A percentile compares a stretch with the other conserved stretches of the same genome.
phyloP scores from a whole-genome alignment of 1,140 invertebrate species.

The Aporrectodea caliginosa region DNA sequence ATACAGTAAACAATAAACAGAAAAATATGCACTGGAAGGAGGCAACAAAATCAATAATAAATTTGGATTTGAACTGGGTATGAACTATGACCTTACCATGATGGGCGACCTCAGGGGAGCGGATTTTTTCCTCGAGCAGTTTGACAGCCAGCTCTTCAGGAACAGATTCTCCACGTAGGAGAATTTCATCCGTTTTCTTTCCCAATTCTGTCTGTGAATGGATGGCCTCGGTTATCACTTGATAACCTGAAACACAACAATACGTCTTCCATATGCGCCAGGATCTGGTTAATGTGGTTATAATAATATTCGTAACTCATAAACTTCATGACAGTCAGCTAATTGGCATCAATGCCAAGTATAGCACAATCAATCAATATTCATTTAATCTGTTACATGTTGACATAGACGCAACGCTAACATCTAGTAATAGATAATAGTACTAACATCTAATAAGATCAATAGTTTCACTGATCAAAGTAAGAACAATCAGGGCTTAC shows the following conservation, averaged over 20 bases:
- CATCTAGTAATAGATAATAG: no score
- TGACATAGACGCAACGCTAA: no score
- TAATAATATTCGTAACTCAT: no score
- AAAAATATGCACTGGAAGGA: no score
- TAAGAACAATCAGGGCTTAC: no score
- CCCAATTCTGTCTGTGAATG: slow-evolving; percentile 50
- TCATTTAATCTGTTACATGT: no score
- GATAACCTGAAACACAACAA: slow-evolving; percentile 42
- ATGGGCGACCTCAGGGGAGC: slow-evolving; percentile 55
- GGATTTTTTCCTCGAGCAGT: slow-evolving; percentile 54
- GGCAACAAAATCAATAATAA: background rate
- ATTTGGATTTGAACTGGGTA: background rate
- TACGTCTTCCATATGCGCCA: background rate
- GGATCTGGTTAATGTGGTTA: background rate
- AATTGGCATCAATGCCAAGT: no score
- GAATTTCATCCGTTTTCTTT: slow-evolving; percentile 46
- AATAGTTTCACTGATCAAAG: no score
- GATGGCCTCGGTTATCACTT: slow-evolving; percentile 48
- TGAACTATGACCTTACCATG: slow-evolving; percentile 49
- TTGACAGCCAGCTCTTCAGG: slow-evolving; percentile 51
- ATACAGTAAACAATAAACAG: no score
- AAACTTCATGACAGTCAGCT: no score
- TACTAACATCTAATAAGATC: no score
- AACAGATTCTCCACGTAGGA: slow-evolving; percentile 50
- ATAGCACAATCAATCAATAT: no score